Percentiles rank a stretch among this genome's conserved stretches.
phyloP scores from a whole-genome alignment of 2,113 vertebrate genomes.

The Tupaia chinensis region DNA sequence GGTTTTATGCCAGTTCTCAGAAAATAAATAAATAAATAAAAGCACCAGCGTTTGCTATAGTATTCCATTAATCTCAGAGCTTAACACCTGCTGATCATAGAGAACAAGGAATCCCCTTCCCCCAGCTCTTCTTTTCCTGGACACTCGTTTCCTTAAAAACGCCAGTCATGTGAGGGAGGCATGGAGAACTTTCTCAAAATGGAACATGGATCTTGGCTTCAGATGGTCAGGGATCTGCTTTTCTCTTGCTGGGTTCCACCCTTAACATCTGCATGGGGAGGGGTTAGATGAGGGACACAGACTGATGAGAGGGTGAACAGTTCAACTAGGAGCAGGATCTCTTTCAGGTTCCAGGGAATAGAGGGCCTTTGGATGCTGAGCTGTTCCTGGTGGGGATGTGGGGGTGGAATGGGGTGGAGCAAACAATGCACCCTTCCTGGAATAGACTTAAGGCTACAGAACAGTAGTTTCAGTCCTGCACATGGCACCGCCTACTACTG shows the following conservation, averaged over 20 bases:
- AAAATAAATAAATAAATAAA: neutral
- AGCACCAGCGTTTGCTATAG: neutral
- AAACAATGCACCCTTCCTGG: slow-evolving; percentile 62
- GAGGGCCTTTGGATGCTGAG: neutral
- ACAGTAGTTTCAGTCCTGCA: slow-evolving; percentile 20
- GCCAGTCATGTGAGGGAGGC: neutral
- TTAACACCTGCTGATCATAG: neutral
- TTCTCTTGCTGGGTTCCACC: neutral
- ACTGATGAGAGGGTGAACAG: neutral
- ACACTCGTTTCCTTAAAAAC: neutral
- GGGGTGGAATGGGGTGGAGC: neutral
- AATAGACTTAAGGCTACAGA: slow-evolving; percentile 49
- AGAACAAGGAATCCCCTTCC: neutral
- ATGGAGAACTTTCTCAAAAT: neutral
- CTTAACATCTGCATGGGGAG: neutral
- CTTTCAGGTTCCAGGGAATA: neutral
- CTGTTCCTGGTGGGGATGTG: neutral
- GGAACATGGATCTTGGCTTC: neutral
- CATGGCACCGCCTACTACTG: slow-evolving; percentile 43
- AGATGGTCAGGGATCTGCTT: neutral
- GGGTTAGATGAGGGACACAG: neutral
- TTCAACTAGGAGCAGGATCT: neutral
- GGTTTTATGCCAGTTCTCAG: neutral
- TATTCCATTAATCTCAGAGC: neutral
- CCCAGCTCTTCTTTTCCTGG: neutral